phyloP scores from a whole-genome alignment of 2,797 vertebrate genomes.

The Mallotus villosus region DNA sequence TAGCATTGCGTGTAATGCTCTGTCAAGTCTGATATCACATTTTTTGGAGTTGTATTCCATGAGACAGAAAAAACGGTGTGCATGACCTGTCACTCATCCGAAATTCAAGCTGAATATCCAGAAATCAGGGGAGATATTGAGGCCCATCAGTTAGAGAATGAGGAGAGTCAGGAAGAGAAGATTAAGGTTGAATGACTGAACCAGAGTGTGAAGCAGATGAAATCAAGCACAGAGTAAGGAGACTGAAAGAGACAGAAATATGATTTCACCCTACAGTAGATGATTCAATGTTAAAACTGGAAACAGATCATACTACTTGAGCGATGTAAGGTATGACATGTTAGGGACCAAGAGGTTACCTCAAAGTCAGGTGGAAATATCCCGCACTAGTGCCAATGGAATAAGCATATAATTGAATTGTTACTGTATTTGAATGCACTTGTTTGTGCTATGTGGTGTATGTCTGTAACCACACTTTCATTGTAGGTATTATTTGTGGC shows the following conservation, averaged over 20 bases:
- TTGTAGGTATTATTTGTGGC: too few species aligned
- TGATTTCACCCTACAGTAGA: not conserved
- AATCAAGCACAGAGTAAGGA: not conserved
- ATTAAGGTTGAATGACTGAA: not conserved
- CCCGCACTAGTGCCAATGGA: too few species aligned
- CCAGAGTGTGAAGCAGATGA: not conserved
- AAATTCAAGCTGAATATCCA: conserved; percentile 2
- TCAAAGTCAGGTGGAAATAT: not conserved
- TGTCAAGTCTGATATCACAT: not conserved
- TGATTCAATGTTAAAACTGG: not conserved
- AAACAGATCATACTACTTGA: not conserved
- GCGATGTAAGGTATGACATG: not conserved
- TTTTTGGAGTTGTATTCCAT: not conserved
- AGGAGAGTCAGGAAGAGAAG: not conserved
- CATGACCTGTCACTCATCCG: conserved; percentile 8
- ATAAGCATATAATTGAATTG: too few species aligned
- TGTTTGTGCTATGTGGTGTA: too few species aligned
- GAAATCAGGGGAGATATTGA: not conserved
- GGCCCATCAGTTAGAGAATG: conserved; percentile 3
- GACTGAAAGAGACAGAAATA: conserved; percentile 2
- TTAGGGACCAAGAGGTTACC: too few species aligned
- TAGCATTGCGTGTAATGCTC: not conserved
- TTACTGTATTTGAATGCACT: too few species aligned
- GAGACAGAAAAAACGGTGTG: not conserved
- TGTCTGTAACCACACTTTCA: too few species aligned